Evolutionary conservation across 1,140 invertebrate genomes (phyloP).

Genomic region (Trachelipus rathkii): DNA sequence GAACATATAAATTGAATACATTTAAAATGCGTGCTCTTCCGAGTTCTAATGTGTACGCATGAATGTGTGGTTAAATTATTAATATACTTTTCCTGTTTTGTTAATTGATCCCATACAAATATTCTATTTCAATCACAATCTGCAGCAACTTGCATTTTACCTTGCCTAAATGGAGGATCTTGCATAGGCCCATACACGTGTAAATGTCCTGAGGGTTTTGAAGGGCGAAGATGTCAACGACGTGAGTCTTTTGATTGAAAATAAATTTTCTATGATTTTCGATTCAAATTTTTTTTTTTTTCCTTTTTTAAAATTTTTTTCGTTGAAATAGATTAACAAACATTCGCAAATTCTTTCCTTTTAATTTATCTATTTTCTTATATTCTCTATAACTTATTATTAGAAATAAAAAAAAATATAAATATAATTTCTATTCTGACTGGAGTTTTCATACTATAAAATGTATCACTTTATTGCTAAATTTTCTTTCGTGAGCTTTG

Average conservation of each 20-base stretch:
- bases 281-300: too few species aligned
- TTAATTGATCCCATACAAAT: background rate
- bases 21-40: too few species aligned
- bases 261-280: too few species aligned
- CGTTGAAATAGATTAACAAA: too few species aligned
- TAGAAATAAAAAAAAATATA: background rate
- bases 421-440: background rate
- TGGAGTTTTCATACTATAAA: background rate
- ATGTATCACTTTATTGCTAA: too few species aligned
- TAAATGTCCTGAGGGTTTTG: conserved; percentile 81
- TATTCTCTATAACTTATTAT: background rate
- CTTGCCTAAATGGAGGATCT: conserved; percentile 86
- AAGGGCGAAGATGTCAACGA: conserved; percentile 73
- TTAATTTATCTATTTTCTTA: background rate
- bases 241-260: conserved; percentile 8
- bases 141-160: conserved; percentile 79
- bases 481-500: too few species aligned
- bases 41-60: background rate
- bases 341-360: conserved; percentile 17
- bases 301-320: too few species aligned
- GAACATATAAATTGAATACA: background rate
- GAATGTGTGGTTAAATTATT: background rate
- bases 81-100: background rate
- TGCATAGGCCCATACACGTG: conserved; percentile 88
- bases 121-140: conserved; percentile 38